Conservation (phyloP, 2,888 invertebrate species). For the Homarus gammarus region DNA sequence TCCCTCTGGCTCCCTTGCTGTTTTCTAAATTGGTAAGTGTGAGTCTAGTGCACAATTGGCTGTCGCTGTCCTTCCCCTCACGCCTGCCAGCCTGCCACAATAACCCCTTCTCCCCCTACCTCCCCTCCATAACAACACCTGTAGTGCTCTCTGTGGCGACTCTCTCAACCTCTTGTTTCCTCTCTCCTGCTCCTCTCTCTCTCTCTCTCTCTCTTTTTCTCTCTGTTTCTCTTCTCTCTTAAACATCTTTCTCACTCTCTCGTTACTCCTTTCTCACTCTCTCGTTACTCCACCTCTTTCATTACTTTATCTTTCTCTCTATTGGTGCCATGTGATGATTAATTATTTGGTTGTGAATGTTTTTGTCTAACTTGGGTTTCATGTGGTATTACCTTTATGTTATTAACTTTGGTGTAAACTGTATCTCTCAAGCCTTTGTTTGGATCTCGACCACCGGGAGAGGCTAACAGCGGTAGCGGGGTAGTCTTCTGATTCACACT, state of each 20-base stretch:
- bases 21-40: conserved; percentile 71
- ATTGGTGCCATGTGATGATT: conserved; percentile 4
- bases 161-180: background rate
- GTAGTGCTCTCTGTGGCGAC: background rate
- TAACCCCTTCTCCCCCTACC: background rate
- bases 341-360: background rate
- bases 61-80: conserved; percentile 8
- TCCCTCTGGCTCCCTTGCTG: conserved; percentile 67
- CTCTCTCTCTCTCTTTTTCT: background rate
- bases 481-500: background rate
- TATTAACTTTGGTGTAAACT: background rate
- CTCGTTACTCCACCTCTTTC: background rate
- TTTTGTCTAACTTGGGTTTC: background rate
- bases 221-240: background rate
- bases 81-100: too few species aligned
- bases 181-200: background rate
- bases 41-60: conserved; percentile 52
- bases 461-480: background rate
- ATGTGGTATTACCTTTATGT: background rate
- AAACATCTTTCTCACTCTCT: background rate
- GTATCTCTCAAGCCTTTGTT: background rate
- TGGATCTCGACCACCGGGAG: background rate
- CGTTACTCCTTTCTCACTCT: background rate
- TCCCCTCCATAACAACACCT: background rate
- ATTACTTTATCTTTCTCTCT: background rate